Evolutionary conservation across 2,888 invertebrate genomes (phyloP).

Genomic region (Colletes collaris): DNA sequence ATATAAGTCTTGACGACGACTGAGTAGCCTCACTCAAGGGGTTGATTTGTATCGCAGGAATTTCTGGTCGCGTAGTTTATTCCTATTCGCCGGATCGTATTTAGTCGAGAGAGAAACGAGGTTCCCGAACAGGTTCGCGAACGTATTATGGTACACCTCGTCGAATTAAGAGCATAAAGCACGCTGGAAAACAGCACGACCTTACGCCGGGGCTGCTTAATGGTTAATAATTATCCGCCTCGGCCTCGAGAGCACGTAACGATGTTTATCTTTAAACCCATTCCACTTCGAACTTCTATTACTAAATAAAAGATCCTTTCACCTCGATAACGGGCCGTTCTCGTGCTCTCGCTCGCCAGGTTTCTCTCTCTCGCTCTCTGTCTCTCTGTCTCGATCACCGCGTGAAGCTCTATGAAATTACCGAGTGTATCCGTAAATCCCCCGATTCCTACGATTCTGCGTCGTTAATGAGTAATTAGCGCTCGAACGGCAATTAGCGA

Average conservation of each 20-base stretch:
- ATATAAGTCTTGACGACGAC: too few relatives aligned
- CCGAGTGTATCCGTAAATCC: constrained; percentile 37
- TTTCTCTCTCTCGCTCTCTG: not conserved
- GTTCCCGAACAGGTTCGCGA: too few relatives aligned
- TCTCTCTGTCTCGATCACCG: not conserved
- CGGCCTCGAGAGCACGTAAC: constrained; percentile 50
- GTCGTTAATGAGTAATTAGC: constrained; percentile 54
- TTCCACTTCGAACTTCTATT: constrained; percentile 58
- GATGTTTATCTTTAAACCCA: constrained; percentile 56
- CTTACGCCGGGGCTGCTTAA: constrained; percentile 44
- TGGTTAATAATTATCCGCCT: constrained; percentile 55
- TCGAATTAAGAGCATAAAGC: constrained; percentile 17
- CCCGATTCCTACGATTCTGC: constrained; percentile 40
- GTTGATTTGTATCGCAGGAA: not conserved
- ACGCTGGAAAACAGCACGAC: constrained; percentile 35
- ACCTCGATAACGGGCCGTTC: constrained; percentile 47
- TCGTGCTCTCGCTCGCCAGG: constrained; percentile 22
- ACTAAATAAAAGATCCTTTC: constrained; percentile 60
- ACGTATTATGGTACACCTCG: too few relatives aligned
- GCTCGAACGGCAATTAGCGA: constrained; percentile 47
- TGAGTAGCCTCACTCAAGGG: too few relatives aligned
- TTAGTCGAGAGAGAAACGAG: too few relatives aligned
- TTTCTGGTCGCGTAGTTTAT: too few relatives aligned
- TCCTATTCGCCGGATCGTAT: too few relatives aligned
- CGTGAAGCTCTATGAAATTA: constrained; percentile 41